Evolutionary conservation across 1,140 invertebrate genomes (phyloP).

Genomic region (fruit fly (Drosophila melanogaster)): Release_6_plus_ISO1_MT NT_033777.3:23246001-23246500

Average conservation of each 20-base stretch:
- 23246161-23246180: slow-evolving; percentile 76
- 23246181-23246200: slow-evolving; percentile 68
- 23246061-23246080: not conserved
- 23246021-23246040: slow-evolving; percentile 17
- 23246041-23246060: not conserved
- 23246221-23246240: slow-evolving; percentile 28
- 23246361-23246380: slow-evolving; percentile 1
- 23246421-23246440: slow-evolving; percentile 26
- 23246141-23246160: slow-evolving; percentile 63
- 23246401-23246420: slow-evolving; percentile 29
- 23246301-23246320: slow-evolving; percentile 65
- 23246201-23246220: slow-evolving; percentile 58
- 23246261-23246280: slow-evolving; percentile 72
- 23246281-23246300: slow-evolving; percentile 69
- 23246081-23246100: not conserved
- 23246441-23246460: slow-evolving; percentile 45
- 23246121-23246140: slow-evolving; percentile 51
- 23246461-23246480: slow-evolving; percentile 43
- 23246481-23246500: slow-evolving; percentile 59
- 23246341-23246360: slow-evolving; percentile 1
- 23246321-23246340: slow-evolving; percentile 54
- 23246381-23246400: slow-evolving; percentile 61
- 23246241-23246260: slow-evolving; percentile 46
- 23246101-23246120: slow-evolving; percentile 54
- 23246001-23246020: slow-evolving; percentile 36